Conservation (phyloP, 2,113 vertebrate genomes). For the Macroglossus sobrinus region DNA sequence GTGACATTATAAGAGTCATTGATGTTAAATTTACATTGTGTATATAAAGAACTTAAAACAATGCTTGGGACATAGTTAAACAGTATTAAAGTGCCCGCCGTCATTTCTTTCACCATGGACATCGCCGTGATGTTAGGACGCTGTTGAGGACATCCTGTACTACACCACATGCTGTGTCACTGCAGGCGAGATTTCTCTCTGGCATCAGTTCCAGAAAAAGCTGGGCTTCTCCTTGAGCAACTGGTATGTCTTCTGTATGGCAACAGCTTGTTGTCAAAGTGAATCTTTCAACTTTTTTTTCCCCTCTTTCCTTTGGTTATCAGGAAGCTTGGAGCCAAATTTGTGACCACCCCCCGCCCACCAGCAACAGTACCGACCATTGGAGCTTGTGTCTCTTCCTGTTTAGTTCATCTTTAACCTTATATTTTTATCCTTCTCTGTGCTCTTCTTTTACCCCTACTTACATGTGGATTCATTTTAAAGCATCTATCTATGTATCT, state of each 20-base stretch:
- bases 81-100: background rate
- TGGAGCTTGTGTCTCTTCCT: background rate
- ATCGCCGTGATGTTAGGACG: background rate
- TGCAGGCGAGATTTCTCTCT: background rate
- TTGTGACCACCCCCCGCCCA: background rate
- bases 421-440: background rate
- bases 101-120: fast-evolving
- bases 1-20: background rate
- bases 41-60: background rate
- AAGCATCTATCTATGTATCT: background rate
- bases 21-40: background rate
- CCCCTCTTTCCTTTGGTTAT: background rate
- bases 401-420: background rate
- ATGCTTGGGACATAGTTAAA: background rate
- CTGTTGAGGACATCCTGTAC: fast-evolving
- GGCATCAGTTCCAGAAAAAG: background rate
- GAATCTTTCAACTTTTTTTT: background rate
- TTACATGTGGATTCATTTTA: background rate
- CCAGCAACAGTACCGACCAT: background rate
- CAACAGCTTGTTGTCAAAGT: background rate
- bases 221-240: background rate
- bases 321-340: background rate
- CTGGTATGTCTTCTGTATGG: background rate
- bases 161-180: fast-evolving
- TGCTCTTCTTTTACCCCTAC: background rate